Evolutionary conservation across 2,888 invertebrate species (phyloP), one percentile per base, ranked within the genome.

Genomic region (Polyommatus iphigenia): DNA sequence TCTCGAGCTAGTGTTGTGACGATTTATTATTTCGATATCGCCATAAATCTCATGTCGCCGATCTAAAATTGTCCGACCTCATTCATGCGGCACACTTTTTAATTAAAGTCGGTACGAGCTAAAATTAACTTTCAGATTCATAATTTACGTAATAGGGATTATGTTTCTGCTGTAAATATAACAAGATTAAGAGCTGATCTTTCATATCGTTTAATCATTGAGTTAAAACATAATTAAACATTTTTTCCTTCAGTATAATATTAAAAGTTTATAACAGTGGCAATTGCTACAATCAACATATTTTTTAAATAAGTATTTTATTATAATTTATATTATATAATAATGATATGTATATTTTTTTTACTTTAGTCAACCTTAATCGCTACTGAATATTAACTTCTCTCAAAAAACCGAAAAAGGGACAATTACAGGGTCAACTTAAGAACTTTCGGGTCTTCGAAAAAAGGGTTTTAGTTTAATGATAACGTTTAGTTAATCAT

Each of bases 11-110:
- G 67, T 67, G 67, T 67, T 67, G 67, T 67, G 62, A 24, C 13
- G 24, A 67, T n/a, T n/a, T n/a, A n/a, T n/a, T 67, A 67, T 67
- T 29, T 67, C 67, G 67, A 67, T 67, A 29, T 67, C 67, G 24
- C 67, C 67, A 67, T 67, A 67, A 67, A 32, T 67, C 67, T 67
- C 29, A 24, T 67, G 15, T 29, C 67, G 32, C 29, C 15, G 67
- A 67, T 32, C 32, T 67, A 67, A 67, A 67, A 67, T 15, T 0
- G 29, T 29, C 67, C 10, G 67, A 67, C 67, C 67, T 67, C 15
- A 32, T 67, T 67, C 13, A 10, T 67, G 67, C 67, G 67, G 29
- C 67, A 67, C 29, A 67, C 29, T 32, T 67, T 67, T 67, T 67
- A 67, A 67, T 67, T 67, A 32, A 18, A 67, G 29, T 32, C 67